Evolutionary conservation across 2,797 vertebrate species (phyloP).

Genomic region (Pelodytes ibericus): DNA sequence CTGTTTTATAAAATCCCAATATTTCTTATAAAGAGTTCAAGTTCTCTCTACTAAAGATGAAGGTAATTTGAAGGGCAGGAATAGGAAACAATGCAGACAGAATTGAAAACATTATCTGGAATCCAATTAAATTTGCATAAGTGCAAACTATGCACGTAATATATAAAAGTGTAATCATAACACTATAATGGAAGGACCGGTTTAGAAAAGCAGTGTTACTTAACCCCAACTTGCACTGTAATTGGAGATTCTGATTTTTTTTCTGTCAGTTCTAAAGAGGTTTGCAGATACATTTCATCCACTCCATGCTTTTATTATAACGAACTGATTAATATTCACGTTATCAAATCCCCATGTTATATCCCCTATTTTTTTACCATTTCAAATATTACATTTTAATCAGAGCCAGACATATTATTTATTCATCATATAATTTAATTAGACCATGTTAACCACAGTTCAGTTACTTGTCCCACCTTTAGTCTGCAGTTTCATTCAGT

Average conservation of each 20-base stretch:
- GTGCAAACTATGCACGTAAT: conserved; percentile 9
- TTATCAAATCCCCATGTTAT: no score
- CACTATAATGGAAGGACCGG: not conserved
- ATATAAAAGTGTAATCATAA: conserved; percentile 38
- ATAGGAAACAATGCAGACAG: not conserved
- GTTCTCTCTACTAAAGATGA: conserved; percentile 3
- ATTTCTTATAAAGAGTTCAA: no score
- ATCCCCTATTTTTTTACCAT: no score
- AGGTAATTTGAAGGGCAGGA: conserved; percentile 32
- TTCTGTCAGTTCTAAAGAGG: conserved; percentile 12
- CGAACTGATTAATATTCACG: no score
- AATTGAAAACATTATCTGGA: conserved; percentile 2
- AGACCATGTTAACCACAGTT: no score
- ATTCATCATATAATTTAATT: no score
- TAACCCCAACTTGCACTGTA: conserved; percentile 28
- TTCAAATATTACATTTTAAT: no score
- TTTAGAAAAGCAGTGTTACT: conserved; percentile 22
- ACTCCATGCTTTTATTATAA: not conserved
- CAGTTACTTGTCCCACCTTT: no score
- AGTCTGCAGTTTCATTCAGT: no score
- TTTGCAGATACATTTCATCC: not conserved
- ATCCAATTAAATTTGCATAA: conserved; percentile 31
- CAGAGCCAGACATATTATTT: no score
- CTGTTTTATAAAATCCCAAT: no score
- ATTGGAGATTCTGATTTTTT: conserved; percentile 32